Percentiles rank a stretch among this genome's conserved stretches.
phyloP scores from a whole-genome alignment of 2,113 vertebrate species.

The Limanda limanda region DNA sequence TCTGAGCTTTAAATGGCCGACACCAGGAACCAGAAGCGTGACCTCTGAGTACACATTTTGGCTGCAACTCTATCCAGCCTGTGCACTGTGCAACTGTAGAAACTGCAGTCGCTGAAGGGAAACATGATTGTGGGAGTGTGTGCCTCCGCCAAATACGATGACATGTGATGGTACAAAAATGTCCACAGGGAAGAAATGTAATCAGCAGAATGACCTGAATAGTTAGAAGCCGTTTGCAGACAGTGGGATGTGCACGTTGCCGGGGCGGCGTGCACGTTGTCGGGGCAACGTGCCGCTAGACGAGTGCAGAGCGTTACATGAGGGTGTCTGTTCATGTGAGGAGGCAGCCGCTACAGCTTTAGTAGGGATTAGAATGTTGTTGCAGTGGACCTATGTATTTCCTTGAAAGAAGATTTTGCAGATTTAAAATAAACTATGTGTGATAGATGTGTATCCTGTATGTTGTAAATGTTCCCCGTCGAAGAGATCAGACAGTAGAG shows the following conservation, averaged over 20 bases:
- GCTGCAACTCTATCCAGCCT: conserved; percentile 19
- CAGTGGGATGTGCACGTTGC: conserved; percentile 20
- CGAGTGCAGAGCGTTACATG: conserved; percentile 5
- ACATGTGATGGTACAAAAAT: conserved; percentile 67
- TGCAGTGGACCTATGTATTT: conserved; percentile 69
- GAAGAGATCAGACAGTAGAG: conserved; percentile 39
- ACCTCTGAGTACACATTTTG: conserved; percentile 21
- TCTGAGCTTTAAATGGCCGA: conserved; percentile 10
- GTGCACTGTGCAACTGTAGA: conserved; percentile 65
- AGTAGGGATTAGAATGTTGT: conserved; percentile 52
- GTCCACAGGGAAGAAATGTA: conserved; percentile 38
- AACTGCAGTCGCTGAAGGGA: conserved; percentile 50
- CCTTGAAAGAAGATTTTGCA: conserved; percentile 47
- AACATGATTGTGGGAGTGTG: conserved; percentile 38
- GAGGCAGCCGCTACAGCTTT: conserved; percentile 48
- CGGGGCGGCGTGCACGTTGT: conserved; percentile 16
- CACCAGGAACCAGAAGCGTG: conserved; percentile 14
- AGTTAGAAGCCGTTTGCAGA: conserved; percentile 3
- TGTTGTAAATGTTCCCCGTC: conserved; percentile 46
- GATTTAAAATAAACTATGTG: conserved; percentile 40
- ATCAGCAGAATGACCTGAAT: conserved; percentile 35
- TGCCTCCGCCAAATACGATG: conserved; percentile 43
- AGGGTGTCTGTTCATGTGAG: conserved; percentile 25
- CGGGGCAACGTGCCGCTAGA: conserved; percentile 9
- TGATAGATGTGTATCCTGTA: conserved; percentile 34